phyloP scores from a whole-genome alignment of 2,113 vertebrate genomes.

The Nyctereutes procyonoides region DNA sequence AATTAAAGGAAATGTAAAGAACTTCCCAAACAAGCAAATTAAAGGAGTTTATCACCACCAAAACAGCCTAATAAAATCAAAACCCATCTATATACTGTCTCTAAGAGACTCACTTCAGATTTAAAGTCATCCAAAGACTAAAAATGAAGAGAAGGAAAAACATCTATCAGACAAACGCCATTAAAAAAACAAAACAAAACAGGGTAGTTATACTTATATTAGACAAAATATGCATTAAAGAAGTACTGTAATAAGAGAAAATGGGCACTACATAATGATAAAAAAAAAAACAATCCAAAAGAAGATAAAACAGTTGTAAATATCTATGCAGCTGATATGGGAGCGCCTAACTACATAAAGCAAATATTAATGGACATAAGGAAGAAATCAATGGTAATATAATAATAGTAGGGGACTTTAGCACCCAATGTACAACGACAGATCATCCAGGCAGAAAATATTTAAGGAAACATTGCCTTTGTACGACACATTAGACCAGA shows the following conservation, averaged over 20 bases:
- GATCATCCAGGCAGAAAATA: not conserved
- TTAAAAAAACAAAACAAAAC: not conserved
- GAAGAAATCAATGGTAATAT: not conserved
- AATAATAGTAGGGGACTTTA: not conserved
- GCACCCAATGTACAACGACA: not conserved
- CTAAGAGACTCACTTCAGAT: not conserved
- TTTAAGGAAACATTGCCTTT: not conserved
- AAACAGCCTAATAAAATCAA: not conserved
- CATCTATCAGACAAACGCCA: not conserved
- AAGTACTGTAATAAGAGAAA: not conserved
- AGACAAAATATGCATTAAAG: not conserved
- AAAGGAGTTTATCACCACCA: not conserved
- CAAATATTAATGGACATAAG: not conserved
- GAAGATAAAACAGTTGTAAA: not conserved
- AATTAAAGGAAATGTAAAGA: not conserved
- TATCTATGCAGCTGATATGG: not conserved
- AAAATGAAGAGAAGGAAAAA: not conserved
- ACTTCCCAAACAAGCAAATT: not conserved
- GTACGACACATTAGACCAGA: not conserved
- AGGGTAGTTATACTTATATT: not conserved
- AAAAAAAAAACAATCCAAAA: not conserved
- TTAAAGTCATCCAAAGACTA: not conserved
- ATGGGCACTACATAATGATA: not conserved
- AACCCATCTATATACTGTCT: not conserved
- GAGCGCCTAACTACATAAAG: not conserved